Percentiles rank a stretch among this genome's conserved stretches.
These are phyloP conservation scores for Lycodopsis pacificus DNA, from an alignment of 2,797 vertebrate species.

Conservation along the genomic window DNA sequence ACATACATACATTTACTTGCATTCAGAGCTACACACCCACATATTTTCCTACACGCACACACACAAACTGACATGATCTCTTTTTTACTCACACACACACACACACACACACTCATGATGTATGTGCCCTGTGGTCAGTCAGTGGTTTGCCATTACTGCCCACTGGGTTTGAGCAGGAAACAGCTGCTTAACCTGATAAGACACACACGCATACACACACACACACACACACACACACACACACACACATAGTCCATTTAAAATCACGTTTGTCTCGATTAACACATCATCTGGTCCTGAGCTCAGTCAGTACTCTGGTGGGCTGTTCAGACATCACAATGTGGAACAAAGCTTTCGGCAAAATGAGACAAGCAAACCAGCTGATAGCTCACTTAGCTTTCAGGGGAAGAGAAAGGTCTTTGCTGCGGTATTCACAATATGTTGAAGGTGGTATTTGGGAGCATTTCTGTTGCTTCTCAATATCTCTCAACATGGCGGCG, in stretches of 20 bases:
- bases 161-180: constrained; percentile 63
- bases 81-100: not conserved
- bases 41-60: not conserved
- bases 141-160: constrained; percentile 48
- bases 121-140: constrained; percentile 35
- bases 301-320: constrained; percentile 34
- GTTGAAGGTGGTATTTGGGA: not conserved
- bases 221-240: constrained; percentile 27
- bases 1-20: not conserved
- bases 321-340: constrained; percentile 8
- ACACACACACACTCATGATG: not conserved
- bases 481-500: not conserved
- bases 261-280: constrained; percentile 19
- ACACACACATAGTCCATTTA: constrained; percentile 21
- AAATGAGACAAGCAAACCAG: not conserved
- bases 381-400: constrained; percentile 1
- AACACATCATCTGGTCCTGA: constrained; percentile 31
- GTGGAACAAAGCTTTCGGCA: constrained; percentile 8
- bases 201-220: constrained; percentile 25
- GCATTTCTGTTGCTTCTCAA: too few relatives aligned
- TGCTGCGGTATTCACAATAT: not conserved
- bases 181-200: constrained; percentile 71
- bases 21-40: constrained; percentile 10
- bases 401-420: not conserved
- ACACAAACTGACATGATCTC: constrained; percentile 16